A percentile compares a stretch with the other conserved stretches of the same genome.
These are phyloP conservation scores for Cataglyphis livida DNA, from an alignment of 2,888 invertebrate species.

Conservation along the genomic window DNA sequence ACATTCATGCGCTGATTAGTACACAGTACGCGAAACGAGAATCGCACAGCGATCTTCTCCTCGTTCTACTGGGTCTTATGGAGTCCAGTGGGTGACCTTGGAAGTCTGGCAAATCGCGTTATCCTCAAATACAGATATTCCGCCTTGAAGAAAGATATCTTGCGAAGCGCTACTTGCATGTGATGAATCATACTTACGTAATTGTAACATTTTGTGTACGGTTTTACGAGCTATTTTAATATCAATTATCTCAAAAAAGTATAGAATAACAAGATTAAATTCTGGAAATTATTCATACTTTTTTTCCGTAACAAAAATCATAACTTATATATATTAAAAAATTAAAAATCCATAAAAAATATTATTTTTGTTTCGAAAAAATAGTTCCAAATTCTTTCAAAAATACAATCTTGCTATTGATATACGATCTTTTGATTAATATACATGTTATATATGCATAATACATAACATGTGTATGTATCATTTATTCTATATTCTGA, in stretches of 20 bases:
- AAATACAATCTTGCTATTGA: not conserved
- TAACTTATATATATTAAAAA: not conserved
- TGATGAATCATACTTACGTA: constrained; percentile 10
- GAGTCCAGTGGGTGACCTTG: constrained; percentile 7
- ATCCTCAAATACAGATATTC: constrained; percentile 1
- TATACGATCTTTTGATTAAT: not conserved
- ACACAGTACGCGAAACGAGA: constrained; percentile 1
- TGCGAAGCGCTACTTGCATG: not conserved
- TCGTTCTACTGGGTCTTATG: constrained; percentile 21
- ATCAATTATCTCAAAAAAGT: not conserved
- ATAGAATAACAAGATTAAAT: not conserved
- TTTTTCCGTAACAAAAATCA: constrained; percentile 13
- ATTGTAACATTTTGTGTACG: not conserved
- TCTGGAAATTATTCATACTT: constrained; percentile 13
- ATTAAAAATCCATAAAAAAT: not conserved
- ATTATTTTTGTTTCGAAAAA: constrained; percentile 11
- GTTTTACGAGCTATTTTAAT: not conserved
- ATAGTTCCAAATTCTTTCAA: constrained; percentile 11
- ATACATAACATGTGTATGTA: not conserved
- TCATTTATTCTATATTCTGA: not conserved
- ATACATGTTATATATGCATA: not conserved
- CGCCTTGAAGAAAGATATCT: constrained; percentile 15
- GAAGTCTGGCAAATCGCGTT: constrained; percentile 9
- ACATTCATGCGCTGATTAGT: constrained; percentile 54
- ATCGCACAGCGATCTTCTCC: constrained; percentile 21